Conservation (phyloP, 2,113 vertebrate species). For the Prolemur simus region DNA sequence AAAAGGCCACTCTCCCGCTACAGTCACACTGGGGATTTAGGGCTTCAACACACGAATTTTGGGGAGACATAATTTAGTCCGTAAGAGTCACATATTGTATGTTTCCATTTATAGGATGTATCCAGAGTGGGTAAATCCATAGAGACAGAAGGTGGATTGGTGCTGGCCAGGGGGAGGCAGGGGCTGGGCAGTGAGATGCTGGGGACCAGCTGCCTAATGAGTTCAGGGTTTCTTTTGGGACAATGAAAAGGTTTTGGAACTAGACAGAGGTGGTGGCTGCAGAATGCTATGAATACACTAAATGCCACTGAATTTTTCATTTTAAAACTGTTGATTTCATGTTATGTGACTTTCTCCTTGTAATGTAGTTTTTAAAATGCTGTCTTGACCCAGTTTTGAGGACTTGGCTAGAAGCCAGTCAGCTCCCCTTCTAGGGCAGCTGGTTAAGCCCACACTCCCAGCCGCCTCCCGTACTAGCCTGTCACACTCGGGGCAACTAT, state of each 20-base stretch:
- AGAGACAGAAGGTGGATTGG: neutral
- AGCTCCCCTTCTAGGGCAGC: neutral
- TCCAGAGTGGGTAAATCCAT: neutral
- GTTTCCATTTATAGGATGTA: neutral
- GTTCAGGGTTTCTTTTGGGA: neutral
- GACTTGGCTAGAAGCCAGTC: neutral
- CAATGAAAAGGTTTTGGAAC: neutral
- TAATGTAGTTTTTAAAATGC: neutral
- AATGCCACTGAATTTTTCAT: neutral
- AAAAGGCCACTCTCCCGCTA: neutral
- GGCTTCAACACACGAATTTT: neutral
- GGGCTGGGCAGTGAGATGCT: neutral
- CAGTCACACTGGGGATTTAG: neutral
- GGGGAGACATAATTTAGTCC: neutral
- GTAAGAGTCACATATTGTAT: too few species aligned
- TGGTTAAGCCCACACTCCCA: neutral
- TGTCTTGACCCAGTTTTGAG: neutral
- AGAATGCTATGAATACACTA: neutral
- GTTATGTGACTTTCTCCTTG: neutral
- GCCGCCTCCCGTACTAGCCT: neutral
- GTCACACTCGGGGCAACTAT: neutral
- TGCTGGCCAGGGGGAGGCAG: neutral
- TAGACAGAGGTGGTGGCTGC: neutral
- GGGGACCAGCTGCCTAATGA: neutral
- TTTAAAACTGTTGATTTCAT: neutral